A percentile compares a stretch with the other conserved stretches of the same genome.
phyloP scores from a whole-genome alignment of 2,113 vertebrate genomes.

The Motacilla tschutschensis region DNA sequence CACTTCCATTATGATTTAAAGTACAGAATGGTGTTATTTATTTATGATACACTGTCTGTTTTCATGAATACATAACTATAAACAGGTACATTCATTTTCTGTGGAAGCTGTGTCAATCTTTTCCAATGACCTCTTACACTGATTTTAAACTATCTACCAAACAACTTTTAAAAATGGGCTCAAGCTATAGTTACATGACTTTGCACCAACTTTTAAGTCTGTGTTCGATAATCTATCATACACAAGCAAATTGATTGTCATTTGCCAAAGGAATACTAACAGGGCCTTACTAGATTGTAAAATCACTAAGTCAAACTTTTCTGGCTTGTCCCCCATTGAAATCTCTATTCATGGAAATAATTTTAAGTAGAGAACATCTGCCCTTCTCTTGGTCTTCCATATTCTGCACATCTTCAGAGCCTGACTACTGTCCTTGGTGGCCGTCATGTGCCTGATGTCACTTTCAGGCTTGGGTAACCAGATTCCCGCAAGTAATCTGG shows the following conservation, averaged over 20 bases:
- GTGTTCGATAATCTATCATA: background rate
- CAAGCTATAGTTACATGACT: background rate
- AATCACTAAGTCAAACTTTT: background rate
- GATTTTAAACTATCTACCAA: constrained; percentile 31
- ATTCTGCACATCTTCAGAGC: background rate
- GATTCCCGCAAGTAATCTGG: background rate
- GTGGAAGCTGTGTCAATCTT: constrained; percentile 21
- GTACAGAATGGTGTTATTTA: constrained; percentile 13
- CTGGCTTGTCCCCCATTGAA: background rate
- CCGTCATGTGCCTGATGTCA: background rate
- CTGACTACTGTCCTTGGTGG: background rate
- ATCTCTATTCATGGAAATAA: background rate
- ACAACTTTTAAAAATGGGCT: constrained; percentile 46
- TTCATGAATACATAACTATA: constrained; percentile 54
- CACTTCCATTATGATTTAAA: constrained; percentile 6
- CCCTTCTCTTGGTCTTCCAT: background rate
- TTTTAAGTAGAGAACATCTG: background rate
- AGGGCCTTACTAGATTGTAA: background rate
- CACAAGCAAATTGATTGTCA: background rate
- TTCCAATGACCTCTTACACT: constrained; percentile 15
- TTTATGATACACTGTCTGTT: constrained; percentile 36
- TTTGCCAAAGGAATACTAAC: background rate
- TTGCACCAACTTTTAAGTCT: constrained; percentile 30
- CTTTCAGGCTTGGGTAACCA: background rate
- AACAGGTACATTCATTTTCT: constrained; percentile 52